phyloP scores from a whole-genome alignment of 2,888 invertebrate genomes.

The Eristalis arbustorum region DNA sequence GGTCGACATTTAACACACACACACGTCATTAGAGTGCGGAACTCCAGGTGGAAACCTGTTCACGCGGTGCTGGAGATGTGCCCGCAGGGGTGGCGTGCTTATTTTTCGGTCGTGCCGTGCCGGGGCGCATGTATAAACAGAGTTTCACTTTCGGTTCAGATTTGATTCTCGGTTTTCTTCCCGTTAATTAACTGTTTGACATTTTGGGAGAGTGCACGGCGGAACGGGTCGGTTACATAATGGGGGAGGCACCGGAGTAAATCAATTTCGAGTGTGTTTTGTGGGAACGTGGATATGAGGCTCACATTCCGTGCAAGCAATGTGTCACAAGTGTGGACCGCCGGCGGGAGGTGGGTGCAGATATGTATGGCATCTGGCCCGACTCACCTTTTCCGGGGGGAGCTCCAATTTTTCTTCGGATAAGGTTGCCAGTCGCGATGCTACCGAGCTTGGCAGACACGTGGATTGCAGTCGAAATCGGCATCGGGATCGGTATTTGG shows the following conservation, averaged over 20 bases:
- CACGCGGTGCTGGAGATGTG: neutral
- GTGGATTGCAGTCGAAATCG: neutral
- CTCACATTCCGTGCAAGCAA: neutral
- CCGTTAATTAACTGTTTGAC: conserved; percentile 59
- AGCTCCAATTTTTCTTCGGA: neutral
- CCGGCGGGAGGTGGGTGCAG: neutral
- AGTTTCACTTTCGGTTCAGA: conserved; percentile 61
- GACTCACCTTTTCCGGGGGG: neutral
- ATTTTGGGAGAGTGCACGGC: conserved; percentile 37
- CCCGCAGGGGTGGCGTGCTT: conserved; percentile 34
- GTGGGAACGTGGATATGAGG: conserved; percentile 16
- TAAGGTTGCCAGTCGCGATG: neutral
- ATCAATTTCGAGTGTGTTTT: conserved; percentile 7
- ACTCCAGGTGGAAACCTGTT: conserved; percentile 60
- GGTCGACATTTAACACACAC: conserved; percentile 51
- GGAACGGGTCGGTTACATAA: conserved; percentile 6
- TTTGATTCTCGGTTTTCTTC: conserved; percentile 35
- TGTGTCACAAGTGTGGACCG: conserved; percentile 1
- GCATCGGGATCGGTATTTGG: neutral
- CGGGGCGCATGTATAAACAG: conserved; percentile 51
- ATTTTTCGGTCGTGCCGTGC: conserved; percentile 39
- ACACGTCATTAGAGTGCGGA: conserved; percentile 23
- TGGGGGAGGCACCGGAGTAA: conserved; percentile 23
- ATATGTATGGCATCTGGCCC: neutral
- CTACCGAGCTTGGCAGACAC: neutral